Percentiles rank a stretch among this genome's conserved stretches.
Evolutionary conservation across 1,140 invertebrate genomes (phyloP).

Genomic region (Frieseomelitta varia): DNA sequence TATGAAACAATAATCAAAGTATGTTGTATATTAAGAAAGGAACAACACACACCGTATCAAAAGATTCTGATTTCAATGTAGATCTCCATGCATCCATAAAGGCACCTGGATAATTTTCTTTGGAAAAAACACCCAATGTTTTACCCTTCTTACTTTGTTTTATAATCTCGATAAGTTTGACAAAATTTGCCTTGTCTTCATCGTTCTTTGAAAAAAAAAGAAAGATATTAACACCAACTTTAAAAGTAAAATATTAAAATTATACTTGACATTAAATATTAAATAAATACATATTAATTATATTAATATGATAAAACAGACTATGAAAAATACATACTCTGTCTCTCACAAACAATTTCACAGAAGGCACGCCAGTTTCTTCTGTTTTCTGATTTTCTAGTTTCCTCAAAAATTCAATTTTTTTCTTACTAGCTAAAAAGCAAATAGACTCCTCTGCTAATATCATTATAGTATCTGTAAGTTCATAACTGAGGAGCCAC

Average conservation of each 20-base stretch:
- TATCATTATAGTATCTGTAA: conserved; percentile 97
- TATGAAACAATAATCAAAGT: conserved; percentile 1
- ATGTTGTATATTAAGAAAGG: conserved; percentile 21
- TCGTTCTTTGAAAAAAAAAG: conserved; percentile 87
- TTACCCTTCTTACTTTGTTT: conserved; percentile 95
- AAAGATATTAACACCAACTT: conserved; percentile 18
- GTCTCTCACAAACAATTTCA: conserved; percentile 95
- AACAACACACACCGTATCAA: conserved; percentile 86
- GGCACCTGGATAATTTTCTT: conserved; percentile 96
- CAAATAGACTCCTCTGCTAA: conserved; percentile 92
- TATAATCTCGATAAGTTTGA: conserved; percentile 92
- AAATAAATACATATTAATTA: no score
- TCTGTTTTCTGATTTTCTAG: conserved; percentile 95
- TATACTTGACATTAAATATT: background rate
- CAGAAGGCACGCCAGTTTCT: conserved; percentile 89
- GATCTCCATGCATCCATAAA: conserved; percentile 96
- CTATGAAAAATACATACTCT: conserved; percentile 85
- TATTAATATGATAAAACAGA: background rate
- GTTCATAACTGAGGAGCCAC: conserved; percentile 98
- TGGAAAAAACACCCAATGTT: conserved; percentile 95
- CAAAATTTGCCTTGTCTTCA: conserved; percentile 97
- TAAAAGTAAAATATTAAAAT: background rate
- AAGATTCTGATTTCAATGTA: conserved; percentile 88
- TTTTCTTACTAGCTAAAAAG: conserved; percentile 98
- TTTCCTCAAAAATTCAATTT: conserved; percentile 97